Conservation (phyloP, 2,113 vertebrate species). For the Eublepharis macularius region DNA sequence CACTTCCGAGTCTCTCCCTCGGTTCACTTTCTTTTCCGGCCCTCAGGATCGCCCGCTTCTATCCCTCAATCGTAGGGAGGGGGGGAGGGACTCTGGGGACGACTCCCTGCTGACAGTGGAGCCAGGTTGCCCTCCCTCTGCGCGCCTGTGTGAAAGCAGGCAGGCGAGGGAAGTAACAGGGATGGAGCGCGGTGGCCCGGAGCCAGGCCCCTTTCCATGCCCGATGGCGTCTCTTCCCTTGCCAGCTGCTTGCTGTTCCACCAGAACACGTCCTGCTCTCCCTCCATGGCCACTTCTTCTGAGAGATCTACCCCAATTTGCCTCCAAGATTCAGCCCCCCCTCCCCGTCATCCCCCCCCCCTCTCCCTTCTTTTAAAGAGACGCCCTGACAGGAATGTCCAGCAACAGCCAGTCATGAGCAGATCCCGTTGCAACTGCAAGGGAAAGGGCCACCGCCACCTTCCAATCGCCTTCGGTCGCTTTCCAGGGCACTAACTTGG, state of each 20-base stretch:
- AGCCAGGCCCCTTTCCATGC: too few relatives aligned
- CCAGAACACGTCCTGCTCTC: neutral
- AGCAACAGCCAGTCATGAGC: neutral
- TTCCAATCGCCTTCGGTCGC: neutral
- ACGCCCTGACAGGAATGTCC: too few relatives aligned
- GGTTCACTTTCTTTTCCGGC: too few relatives aligned
- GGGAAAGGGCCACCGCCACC: fast-evolving
- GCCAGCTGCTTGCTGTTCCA: neutral
- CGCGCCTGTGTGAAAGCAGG: neutral
- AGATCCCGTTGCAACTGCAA: too few relatives aligned
- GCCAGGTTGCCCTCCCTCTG: neutral
- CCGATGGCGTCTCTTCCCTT: neutral
- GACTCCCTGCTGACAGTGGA: neutral
- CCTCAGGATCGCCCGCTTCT: neutral
- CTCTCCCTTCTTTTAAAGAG: neutral
- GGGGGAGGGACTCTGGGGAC: neutral
- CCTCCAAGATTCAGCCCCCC: too few relatives aligned
- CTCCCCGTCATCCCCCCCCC: neutral
- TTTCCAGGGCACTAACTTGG: neutral
- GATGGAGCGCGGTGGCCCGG: too few relatives aligned
- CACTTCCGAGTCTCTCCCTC: neutral
- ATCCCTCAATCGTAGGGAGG: neutral
- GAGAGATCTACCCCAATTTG: too few relatives aligned
- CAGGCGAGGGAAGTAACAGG: fast-evolving
- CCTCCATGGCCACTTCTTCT: neutral